Base-by-base conservation (phyloP, 35 echinoderm and acorn worm genomes). In the Amphiura filiformis region DNA sequence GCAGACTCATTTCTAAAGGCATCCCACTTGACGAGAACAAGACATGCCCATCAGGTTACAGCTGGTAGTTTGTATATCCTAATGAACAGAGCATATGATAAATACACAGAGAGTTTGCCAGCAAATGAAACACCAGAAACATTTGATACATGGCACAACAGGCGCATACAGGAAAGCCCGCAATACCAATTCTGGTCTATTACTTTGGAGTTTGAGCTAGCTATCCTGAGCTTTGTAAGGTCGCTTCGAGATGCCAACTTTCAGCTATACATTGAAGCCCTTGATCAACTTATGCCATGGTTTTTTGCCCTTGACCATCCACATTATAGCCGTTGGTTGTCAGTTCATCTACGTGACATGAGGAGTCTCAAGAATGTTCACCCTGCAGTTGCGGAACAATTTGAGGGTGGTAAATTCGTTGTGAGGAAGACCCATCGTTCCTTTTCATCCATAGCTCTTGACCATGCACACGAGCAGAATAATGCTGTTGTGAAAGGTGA, bases 381-480 rank as follows among this genome's bases (percentile, higher is more conserved):
- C 83, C 80, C 39, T 89, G 84, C 0, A 31, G n/a, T n/a, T n/a
- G n/a, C n/a, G n/a, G n/a, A n/a, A n/a, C n/a, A n/a, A n/a, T n/a
- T n/a, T n/a, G n/a, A 32, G 20, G 11, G 84, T 0, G 81, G 91
- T 1, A 40, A 84, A 17, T 78, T 93, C 65, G 57, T 81, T 3
- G 82, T 82, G 5, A 81, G 84, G 13, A 93, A 89, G 31, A 82
- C 91, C 35, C 31, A 13, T 35, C 52, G 35, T 75, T 15, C 81
- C n/a, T 82, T 94, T 56, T 92, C 84, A 28, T 7, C 49, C 13
- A 80, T n/a, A n/a, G n/a, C n/a, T n/a, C n/a, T n/a, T n/a, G n/a
- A n/a, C n/a, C n/a, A n/a, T n/a, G n/a, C n/a, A 87, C 76, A 91
- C 77, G 90, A 91, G 41, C 90, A 91, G 61, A 87, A 87, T 39